Percentiles rank a stretch among this genome's conserved stretches.
Conservation (phyloP, 2,113 vertebrate genomes). For the Hippocampus abdominalis region DNA sequence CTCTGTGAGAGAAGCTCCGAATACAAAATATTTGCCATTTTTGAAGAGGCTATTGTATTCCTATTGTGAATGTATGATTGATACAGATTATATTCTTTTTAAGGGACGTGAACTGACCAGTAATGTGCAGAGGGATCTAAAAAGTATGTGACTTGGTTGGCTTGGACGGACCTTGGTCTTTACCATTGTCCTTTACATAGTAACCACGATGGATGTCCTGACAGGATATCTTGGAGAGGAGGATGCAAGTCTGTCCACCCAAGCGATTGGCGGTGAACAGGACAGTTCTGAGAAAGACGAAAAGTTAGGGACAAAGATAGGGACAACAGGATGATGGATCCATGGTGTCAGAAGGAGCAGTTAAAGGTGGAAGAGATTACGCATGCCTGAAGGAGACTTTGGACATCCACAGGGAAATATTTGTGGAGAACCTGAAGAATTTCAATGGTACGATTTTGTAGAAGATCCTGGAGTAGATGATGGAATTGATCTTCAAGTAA, state of each 20-base stretch:
- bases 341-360: too few relatives aligned
- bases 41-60: neutral
- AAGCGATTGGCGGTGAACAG: neutral
- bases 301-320: neutral
- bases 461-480: neutral
- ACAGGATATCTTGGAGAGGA: neutral
- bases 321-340: too few relatives aligned
- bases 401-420: neutral
- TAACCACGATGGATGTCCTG: conserved; percentile 2
- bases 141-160: neutral
- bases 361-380: neutral
- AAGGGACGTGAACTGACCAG: neutral
- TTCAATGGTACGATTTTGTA: neutral
- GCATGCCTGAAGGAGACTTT: neutral
- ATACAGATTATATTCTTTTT: neutral
- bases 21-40: neutral
- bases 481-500: too few relatives aligned
- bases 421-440: neutral
- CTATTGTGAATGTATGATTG: too few relatives aligned
- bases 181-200: neutral
- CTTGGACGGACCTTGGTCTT: neutral
- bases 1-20: neutral
- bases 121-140: neutral
- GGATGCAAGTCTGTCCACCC: neutral
- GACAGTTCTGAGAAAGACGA: neutral